A percentile compares a stretch with the other conserved stretches of the same genome.
Conservation (phyloP, 2,888 invertebrate genomes). For the Agonopterix alstromeriana region DNA sequence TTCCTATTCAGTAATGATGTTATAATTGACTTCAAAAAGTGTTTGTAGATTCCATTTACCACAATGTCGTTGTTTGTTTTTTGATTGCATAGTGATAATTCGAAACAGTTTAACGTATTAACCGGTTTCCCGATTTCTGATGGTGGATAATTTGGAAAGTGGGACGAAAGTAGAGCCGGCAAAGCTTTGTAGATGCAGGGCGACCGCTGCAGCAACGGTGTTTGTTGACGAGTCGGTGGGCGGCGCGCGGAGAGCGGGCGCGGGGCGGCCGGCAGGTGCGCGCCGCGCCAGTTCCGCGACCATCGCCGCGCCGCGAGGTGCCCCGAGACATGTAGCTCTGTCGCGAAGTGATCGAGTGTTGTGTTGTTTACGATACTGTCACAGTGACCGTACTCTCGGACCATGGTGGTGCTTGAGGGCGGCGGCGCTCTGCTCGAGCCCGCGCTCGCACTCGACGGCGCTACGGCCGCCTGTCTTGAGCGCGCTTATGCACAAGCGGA, state of each 20-base stretch:
- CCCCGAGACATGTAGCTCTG: constrained; percentile 57
- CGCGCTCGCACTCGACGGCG: constrained; percentile 84
- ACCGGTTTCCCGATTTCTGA: constrained; percentile 15
- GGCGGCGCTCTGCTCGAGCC: constrained; percentile 70
- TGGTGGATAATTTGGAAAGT: constrained; percentile 43
- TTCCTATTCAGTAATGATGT: constrained; percentile 19
- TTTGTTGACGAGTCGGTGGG: constrained; percentile 63
- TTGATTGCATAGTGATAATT: no score
- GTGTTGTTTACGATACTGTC: constrained; percentile 26
- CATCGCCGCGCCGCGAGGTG: constrained; percentile 55
- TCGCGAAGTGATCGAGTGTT: constrained; percentile 44
- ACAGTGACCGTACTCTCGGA: constrained; percentile 30
- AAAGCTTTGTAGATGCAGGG: constrained; percentile 53
- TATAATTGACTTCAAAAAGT: not conserved
- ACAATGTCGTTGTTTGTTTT: no score
- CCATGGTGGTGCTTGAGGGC: constrained; percentile 72
- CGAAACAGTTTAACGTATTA: not conserved
- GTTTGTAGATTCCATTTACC: not conserved
- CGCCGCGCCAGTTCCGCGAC: constrained; percentile 65
- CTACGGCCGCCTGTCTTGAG: constrained; percentile 83
- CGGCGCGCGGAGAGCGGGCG: constrained; percentile 34
- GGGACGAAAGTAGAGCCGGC: constrained; percentile 51
- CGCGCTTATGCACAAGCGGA: constrained; percentile 88
- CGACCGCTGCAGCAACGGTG: constrained; percentile 67
- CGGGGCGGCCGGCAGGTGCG: constrained; percentile 46